phyloP scores from a whole-genome alignment of 53 echinoderm and acorn worm genomes.

The Astropecten irregularis region DNA sequence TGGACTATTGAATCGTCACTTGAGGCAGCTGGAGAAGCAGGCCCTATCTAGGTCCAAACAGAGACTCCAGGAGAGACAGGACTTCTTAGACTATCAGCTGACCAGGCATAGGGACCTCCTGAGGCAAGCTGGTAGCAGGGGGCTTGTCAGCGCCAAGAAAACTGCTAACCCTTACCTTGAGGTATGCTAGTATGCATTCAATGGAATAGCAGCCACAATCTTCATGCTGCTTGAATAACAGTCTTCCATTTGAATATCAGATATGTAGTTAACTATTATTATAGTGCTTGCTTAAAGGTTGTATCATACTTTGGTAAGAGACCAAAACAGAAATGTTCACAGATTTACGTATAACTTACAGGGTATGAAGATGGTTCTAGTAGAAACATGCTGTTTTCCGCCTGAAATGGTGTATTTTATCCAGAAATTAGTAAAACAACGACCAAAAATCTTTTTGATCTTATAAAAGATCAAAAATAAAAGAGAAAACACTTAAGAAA shows the following conservation, averaged over 20 bases:
- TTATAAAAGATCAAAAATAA: too few relatives aligned
- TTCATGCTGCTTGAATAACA: neutral
- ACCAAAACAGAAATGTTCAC: too few relatives aligned
- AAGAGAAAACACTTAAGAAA: too few relatives aligned
- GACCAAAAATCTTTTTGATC: too few relatives aligned
- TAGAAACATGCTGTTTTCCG: too few relatives aligned
- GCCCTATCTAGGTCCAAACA: slow-evolving; percentile 77
- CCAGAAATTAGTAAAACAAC: too few relatives aligned
- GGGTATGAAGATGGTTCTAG: too few relatives aligned
- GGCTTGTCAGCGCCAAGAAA: slow-evolving; percentile 29
- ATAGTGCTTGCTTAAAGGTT: neutral
- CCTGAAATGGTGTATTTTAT: too few relatives aligned
- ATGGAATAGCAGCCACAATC: too few relatives aligned
- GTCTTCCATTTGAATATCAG: neutral
- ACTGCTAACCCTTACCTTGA: slow-evolving; percentile 29
- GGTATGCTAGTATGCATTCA: too few relatives aligned
- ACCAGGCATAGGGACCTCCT: slow-evolving; percentile 70
- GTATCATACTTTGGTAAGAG: too few relatives aligned
- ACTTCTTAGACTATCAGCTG: slow-evolving; percentile 82
- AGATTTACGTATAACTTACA: too few relatives aligned
- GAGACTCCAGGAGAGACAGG: slow-evolving; percentile 74
- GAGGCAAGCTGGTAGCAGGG: slow-evolving; percentile 37
- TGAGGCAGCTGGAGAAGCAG: slow-evolving; percentile 74
- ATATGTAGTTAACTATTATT: neutral
- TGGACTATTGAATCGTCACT: slow-evolving; percentile 88